Evolutionary conservation across 2,888 invertebrate genomes (phyloP), one percentile per base, ranked within the genome.

Genomic region (Temnothorax ravouxi): DNA sequence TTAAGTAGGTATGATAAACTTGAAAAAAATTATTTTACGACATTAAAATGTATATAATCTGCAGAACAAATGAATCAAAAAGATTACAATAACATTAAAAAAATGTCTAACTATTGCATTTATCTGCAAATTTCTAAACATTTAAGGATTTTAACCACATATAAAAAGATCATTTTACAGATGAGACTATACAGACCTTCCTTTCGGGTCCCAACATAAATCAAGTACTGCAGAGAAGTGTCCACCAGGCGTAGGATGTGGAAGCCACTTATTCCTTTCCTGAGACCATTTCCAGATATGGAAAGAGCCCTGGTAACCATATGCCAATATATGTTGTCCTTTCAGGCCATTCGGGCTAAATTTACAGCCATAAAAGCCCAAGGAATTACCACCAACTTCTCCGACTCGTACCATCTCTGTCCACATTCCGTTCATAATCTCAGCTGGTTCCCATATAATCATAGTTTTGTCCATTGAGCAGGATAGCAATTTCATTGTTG

Each of bases 401-500:
- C 99, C 99, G 2, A 99, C 97, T 61, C 99, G 95, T 1, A 97
- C 96, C 76, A 96, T 96, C 93, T 99, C 99, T 84, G 97, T 95
- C 99, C 99, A 99, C 67, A 98, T 95, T 0, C 96, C 97, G 67
- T 96, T 95, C 29, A 96, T 95, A 3, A 67, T 25, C 2, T 95
- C 92, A 91, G 96, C 97, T 2, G 96, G 97, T 90, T 97, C 96
- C 99, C 99, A 99, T 41, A 99, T 96, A 54, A 99, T 97, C 93
- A 99, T 96, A 0, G 98, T 98, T 94, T 99, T 99, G 95, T 99
- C 99, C 92, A 99, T 96, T 0, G 99, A 99, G 1, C 98, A 97
- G 0, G 99, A 98, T 0, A 99, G 95, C 4, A 99, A 95, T 52
- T 96, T 96, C 89, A 96, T 95, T 25, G 91, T 91, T 91, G 94